phyloP scores from a whole-genome alignment of 2,113 vertebrate genomes.

The Aleadryas rufinucha region DNA sequence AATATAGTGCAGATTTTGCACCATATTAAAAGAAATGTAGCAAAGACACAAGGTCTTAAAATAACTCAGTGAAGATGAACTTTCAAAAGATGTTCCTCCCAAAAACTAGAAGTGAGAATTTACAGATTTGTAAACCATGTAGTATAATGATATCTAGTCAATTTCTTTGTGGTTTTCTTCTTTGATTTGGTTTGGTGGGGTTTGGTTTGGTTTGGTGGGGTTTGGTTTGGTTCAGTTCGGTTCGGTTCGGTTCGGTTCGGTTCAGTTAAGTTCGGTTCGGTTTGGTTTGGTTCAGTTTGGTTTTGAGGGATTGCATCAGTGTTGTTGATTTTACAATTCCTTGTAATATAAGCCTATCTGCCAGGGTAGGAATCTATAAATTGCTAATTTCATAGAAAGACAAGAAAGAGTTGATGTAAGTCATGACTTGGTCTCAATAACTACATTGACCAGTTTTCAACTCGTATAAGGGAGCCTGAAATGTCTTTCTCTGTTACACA shows the following conservation, averaged over 20 bases:
- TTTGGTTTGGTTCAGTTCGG: not conserved
- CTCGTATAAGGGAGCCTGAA: not conserved
- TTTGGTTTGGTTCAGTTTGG: not conserved
- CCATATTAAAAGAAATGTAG: not conserved
- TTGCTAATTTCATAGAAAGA: not conserved
- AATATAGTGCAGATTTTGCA: not conserved
- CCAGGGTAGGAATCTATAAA: not conserved
- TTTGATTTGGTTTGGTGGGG: not conserved
- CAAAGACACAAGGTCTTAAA: not conserved
- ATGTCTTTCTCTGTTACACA: not conserved
- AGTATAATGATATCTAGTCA: not conserved
- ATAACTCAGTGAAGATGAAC: not conserved
- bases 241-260: not conserved
- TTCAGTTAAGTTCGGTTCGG: not conserved
- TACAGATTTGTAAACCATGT: not conserved
- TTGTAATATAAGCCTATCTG: not conserved
- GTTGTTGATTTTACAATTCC: not conserved
- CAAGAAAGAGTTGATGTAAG: not conserved
- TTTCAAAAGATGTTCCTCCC: not conserved
- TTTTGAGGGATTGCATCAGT: rapidly evolving
- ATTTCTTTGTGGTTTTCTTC: not conserved
- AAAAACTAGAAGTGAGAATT: not conserved
- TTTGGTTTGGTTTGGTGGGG: not conserved
- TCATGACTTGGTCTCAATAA: not conserved
- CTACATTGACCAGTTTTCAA: not conserved